Conservation (phyloP, 2,888 invertebrate genomes). For the Cantharis rufa region DNA sequence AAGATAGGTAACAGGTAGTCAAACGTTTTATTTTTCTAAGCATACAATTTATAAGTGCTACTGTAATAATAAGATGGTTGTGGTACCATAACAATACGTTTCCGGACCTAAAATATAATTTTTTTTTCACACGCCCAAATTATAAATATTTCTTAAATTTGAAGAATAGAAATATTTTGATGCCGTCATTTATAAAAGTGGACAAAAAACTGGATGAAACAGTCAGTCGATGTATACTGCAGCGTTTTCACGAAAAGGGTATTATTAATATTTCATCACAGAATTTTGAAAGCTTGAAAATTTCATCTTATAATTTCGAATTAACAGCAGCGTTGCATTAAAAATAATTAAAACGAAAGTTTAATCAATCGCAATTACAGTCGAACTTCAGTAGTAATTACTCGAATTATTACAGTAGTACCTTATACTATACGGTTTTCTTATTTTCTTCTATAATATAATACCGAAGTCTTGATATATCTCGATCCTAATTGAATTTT, state of each 20-base stretch:
- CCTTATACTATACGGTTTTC: too few species aligned
- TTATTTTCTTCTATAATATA: too few species aligned
- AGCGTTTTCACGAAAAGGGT: neutral
- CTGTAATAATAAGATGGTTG: slow-evolving; percentile 18
- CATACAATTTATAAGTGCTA: slow-evolving; percentile 13
- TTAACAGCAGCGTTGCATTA: neutral
- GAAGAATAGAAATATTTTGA: neutral
- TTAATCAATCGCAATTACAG: neutral
- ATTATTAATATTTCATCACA: neutral
- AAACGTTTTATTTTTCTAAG: slow-evolving; percentile 13
- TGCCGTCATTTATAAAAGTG: neutral
- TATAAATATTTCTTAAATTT: neutral
- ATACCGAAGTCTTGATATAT: too few species aligned
- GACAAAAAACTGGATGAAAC: neutral
- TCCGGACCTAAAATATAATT: slow-evolving; percentile 24
- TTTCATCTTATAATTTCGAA: neutral
- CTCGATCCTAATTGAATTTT: too few species aligned
- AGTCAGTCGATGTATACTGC: too few species aligned
- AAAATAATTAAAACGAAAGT: neutral
- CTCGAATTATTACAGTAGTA: too few species aligned
- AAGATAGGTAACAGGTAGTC: slow-evolving; percentile 18
- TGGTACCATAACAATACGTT: slow-evolving; percentile 23
- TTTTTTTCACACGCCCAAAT: slow-evolving; percentile 18
- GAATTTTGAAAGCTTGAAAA: neutral
- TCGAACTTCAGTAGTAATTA: too few species aligned